These are phyloP conservation scores for Alviniconcha marisindica DNA, from an alignment of 1,140 invertebrate species.

Conservation along the genomic window DNA sequence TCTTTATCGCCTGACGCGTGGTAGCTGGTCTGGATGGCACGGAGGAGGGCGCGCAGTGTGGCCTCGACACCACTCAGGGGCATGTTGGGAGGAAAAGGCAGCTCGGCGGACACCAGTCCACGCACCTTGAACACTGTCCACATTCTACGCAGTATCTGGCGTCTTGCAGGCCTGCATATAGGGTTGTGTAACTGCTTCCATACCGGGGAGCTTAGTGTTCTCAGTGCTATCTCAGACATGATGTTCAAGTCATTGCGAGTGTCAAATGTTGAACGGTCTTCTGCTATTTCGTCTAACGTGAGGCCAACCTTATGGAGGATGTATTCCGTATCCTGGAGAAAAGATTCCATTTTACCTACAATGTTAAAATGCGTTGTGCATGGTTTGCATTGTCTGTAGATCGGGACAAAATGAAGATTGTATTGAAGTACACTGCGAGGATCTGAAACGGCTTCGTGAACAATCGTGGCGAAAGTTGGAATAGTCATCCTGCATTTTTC, in stretches of 20 bases:
- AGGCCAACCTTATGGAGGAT: conserved; percentile 5
- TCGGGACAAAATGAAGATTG: background rate
- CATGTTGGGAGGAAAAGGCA: background rate
- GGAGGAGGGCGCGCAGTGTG: background rate
- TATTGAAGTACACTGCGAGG: background rate
- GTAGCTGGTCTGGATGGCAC: background rate
- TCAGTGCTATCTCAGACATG: background rate
- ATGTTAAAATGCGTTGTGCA: conserved; percentile 17
- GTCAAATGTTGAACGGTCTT: conserved; percentile 10
- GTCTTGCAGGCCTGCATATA: background rate
- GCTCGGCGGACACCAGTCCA: background rate
- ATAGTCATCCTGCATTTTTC: background rate
- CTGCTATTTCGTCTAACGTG: background rate
- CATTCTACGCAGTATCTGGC: background rate
- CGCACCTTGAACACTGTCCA: conserved; percentile 13
- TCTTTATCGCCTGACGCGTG: background rate
- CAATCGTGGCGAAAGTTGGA: background rate
- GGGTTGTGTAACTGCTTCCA: background rate
- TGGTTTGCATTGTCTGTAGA: background rate
- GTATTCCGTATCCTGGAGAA: conserved; percentile 23
- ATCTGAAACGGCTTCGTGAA: background rate
- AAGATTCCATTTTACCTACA: conserved; percentile 37
- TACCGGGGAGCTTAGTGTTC: background rate
- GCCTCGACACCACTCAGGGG: background rate
- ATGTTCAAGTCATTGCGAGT: conserved; percentile 9